These are phyloP conservation scores for Crotalus viridis DNA, from an alignment of 2,113 vertebrate species.

Conservation along the genomic window DNA sequence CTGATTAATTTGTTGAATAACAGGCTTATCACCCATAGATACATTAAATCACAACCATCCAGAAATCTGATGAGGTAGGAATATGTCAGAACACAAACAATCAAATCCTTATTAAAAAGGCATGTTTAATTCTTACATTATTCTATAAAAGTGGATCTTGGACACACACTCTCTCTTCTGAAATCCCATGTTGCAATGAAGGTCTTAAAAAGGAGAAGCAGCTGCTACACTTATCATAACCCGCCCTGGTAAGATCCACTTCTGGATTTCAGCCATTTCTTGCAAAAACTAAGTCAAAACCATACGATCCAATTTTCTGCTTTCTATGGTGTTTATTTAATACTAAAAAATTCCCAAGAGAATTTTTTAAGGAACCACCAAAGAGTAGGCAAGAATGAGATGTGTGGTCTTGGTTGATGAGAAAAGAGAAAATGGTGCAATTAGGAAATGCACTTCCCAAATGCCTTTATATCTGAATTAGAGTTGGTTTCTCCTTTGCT, in stretches of 20 bases:
- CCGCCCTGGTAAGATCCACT: background rate
- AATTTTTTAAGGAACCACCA: background rate
- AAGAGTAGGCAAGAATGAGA: background rate
- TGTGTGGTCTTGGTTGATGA: background rate
- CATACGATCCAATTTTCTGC: background rate
- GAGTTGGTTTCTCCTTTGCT: background rate
- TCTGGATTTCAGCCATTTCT: background rate
- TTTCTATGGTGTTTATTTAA: background rate
- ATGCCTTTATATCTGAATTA: background rate
- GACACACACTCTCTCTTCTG: background rate
- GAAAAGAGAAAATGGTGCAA: background rate
- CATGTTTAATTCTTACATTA: background rate
- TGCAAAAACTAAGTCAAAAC: background rate
- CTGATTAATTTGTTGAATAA: background rate
- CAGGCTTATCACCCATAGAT: background rate
- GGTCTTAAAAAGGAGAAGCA: background rate
- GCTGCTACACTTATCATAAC: background rate
- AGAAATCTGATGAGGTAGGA: background rate
- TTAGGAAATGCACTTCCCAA: background rate
- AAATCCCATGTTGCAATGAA: background rate
- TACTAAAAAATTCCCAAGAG: background rate
- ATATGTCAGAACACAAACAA: background rate
- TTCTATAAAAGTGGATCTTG: background rate
- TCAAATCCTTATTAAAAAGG: background rate
- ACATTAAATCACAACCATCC: background rate